Evolutionary conservation across 2,888 invertebrate genomes (phyloP).

Genomic region (Diplazon laetatorius): DNA sequence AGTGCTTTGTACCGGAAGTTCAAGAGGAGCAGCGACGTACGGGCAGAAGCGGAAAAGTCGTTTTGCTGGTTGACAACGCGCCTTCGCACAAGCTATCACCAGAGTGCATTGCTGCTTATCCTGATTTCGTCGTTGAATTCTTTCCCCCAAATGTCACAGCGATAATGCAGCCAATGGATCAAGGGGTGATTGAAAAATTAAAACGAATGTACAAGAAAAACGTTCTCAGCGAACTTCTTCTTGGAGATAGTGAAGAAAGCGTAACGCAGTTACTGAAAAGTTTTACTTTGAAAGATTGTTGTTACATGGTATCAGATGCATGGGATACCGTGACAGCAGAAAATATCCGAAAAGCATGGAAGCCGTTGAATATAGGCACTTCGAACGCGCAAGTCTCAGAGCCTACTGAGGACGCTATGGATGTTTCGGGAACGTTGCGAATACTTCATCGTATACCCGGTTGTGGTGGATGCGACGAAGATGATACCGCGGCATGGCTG

Average conservation of each 20-base stretch:
- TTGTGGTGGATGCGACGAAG: slow-evolving; percentile 26
- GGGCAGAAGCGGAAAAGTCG: slow-evolving; percentile 7
- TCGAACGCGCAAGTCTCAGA: slow-evolving; percentile 28
- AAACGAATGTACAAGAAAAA: slow-evolving; percentile 11
- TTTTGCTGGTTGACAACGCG: slow-evolving; percentile 13
- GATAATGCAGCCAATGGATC: slow-evolving; percentile 15
- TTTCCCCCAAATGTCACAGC: slow-evolving; percentile 12
- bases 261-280: slow-evolving; percentile 15
- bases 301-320: too few relatives aligned
- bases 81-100: slow-evolving; percentile 15
- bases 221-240: slow-evolving; percentile 24
- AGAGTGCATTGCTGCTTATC: slow-evolving; percentile 4
- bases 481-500: slow-evolving; percentile 35
- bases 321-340: slow-evolving; percentile 5
- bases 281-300: slow-evolving; percentile 23
- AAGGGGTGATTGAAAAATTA: slow-evolving; percentile 10
- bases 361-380: slow-evolving; percentile 28
- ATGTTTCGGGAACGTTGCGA: slow-evolving; percentile 31
- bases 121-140: slow-evolving; percentile 1
- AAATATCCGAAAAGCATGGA: not conserved
- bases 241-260: slow-evolving; percentile 18
- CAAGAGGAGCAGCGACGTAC: slow-evolving; percentile 1
- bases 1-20: slow-evolving; percentile 8
- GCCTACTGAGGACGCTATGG: slow-evolving; percentile 21
- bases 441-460: slow-evolving; percentile 24